phyloP scores from a whole-genome alignment of 2,888 invertebrate genomes.

The Apodemia zela region DNA sequence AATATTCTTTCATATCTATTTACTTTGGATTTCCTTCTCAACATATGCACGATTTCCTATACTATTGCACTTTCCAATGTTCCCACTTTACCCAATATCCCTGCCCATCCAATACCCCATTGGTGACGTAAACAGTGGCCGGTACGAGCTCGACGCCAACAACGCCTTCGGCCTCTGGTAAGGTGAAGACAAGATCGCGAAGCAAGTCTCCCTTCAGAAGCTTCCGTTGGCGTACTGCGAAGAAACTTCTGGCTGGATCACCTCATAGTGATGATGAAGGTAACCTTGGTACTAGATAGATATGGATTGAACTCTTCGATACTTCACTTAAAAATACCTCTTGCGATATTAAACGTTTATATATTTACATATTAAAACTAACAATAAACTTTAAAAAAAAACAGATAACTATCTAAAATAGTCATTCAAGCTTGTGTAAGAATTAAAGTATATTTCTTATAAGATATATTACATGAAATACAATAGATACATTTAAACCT shows the following conservation, averaged over 20 bases:
- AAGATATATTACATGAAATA: too few relatives aligned
- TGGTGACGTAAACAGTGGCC: constrained; percentile 48
- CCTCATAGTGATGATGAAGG: constrained; percentile 91
- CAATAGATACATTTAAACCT: too few relatives aligned
- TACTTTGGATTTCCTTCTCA: not conserved
- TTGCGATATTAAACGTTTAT: too few relatives aligned
- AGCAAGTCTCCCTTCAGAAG: constrained; percentile 97
- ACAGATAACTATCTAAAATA: too few relatives aligned
- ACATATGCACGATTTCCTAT: not conserved
- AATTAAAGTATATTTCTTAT: too few relatives aligned
- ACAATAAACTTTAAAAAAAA: too few relatives aligned
- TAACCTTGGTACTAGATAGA: constrained; percentile 66
- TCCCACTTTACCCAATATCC: constrained; percentile 20
- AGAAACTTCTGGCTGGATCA: constrained; percentile 83
- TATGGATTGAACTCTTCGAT: constrained; percentile 40
- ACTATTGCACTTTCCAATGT: not conserved
- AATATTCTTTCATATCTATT: not conserved
- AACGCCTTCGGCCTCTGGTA: constrained; percentile 79
- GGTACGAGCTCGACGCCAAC: constrained; percentile 66
- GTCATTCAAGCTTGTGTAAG: too few relatives aligned
- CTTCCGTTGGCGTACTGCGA: constrained; percentile 93
- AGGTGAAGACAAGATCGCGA: constrained; percentile 91
- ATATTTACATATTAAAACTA: too few relatives aligned
- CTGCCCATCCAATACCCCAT: constrained; percentile 36
- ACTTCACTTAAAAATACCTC: not conserved